These are phyloP conservation scores for Adineta ricciae DNA, from an alignment of 2,888 invertebrate species.

Conservation along the genomic window DNA sequence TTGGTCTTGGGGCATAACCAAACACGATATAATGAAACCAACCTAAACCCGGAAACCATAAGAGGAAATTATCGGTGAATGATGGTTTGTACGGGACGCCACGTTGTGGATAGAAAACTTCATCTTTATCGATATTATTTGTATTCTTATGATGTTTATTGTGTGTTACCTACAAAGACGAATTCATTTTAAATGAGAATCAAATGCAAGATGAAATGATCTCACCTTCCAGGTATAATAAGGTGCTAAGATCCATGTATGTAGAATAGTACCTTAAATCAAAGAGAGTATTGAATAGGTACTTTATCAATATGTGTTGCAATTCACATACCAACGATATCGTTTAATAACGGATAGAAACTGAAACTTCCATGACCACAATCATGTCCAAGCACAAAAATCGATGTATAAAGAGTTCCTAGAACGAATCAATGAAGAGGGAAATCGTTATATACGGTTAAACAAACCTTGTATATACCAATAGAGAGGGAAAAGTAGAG, in stretches of 20 bases:
- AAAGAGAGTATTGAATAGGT: not conserved
- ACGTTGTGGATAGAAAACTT: slow-evolving; percentile 43
- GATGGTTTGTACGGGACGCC: slow-evolving; percentile 35
- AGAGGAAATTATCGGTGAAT: slow-evolving; percentile 33
- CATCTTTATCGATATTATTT: slow-evolving; percentile 45
- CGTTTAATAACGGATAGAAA: slow-evolving; percentile 39
- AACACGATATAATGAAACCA: slow-evolving; percentile 42
- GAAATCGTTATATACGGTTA: not conserved
- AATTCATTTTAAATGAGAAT: too few relatives aligned
- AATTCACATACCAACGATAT: slow-evolving; percentile 38
- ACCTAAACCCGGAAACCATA: slow-evolving; percentile 39
- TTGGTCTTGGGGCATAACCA: slow-evolving; percentile 42
- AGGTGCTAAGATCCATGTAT: slow-evolving; percentile 42
- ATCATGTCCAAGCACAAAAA: slow-evolving; percentile 45
- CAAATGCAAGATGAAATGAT: too few relatives aligned
- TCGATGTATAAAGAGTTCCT: slow-evolving; percentile 42
- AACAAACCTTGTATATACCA: not conserved
- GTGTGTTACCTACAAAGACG: slow-evolving; percentile 38
- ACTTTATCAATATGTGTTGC: not conserved
- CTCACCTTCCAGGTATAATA: slow-evolving; percentile 43
- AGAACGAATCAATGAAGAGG: slow-evolving; percentile 36
- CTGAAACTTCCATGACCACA: slow-evolving; percentile 46
- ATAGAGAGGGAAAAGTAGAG: not conserved
- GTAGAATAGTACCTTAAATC: slow-evolving; percentile 37
- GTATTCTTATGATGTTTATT: slow-evolving; percentile 44